These are phyloP conservation scores for Babylonia areolata DNA, from an alignment of 1,140 invertebrate genomes.

Conservation along the genomic window DNA sequence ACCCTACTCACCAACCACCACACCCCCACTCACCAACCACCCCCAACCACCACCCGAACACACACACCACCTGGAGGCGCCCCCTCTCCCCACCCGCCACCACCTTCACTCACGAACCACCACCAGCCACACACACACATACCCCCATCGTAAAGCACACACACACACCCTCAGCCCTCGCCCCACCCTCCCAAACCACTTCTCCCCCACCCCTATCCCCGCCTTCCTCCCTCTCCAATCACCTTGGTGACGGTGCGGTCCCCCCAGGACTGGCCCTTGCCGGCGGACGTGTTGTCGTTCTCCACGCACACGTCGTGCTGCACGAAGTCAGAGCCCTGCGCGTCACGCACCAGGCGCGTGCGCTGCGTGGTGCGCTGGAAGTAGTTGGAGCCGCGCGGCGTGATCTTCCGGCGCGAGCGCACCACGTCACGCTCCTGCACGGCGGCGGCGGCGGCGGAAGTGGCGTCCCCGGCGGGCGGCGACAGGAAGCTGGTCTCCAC, in stretches of 20 bases:
- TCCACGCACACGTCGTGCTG: slow-evolving; percentile 63
- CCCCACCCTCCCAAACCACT: background rate
- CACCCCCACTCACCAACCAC: too few relatives aligned
- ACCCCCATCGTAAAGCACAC: background rate
- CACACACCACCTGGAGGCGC: too few relatives aligned
- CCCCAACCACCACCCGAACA: too few relatives aligned
- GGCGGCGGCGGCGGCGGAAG: background rate
- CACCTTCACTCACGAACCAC: background rate
- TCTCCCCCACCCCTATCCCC: background rate
- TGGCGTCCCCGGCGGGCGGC: background rate
- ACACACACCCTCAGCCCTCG: too few relatives aligned
- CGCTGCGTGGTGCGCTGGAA: slow-evolving; percentile 56
- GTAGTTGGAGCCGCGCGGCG: slow-evolving; percentile 66
- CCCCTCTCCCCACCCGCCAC: too few relatives aligned
- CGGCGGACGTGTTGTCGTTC: slow-evolving; percentile 60
- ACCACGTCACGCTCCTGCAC: slow-evolving; percentile 63
- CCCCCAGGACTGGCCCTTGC: slow-evolving; percentile 64
- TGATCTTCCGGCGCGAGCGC: slow-evolving; percentile 60
- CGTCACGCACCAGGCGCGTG: slow-evolving; percentile 53
- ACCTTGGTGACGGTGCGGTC: slow-evolving; percentile 57
- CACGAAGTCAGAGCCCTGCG: slow-evolving; percentile 58
- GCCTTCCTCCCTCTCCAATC: background rate
- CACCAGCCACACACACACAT: too few relatives aligned
- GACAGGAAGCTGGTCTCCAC: slow-evolving; percentile 59
- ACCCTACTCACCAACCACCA: too few relatives aligned